phyloP scores from a whole-genome alignment of 2,888 invertebrate species.

The Cheilosia variabilis region DNA sequence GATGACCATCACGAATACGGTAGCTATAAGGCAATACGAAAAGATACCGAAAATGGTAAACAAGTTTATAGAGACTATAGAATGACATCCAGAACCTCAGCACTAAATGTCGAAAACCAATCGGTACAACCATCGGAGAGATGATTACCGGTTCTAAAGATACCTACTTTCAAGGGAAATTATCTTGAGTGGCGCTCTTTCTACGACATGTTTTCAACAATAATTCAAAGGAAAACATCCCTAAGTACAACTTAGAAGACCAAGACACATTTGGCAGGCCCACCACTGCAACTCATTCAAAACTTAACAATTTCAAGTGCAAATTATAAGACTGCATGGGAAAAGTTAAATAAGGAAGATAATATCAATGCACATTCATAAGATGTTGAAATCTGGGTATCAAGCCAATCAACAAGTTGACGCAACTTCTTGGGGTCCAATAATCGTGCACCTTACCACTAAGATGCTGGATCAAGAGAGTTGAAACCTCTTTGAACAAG shows the following conservation, averaged over 20 bases:
- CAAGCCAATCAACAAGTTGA: no score
- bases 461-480: no score
- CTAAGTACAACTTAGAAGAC: slow-evolving; percentile 26
- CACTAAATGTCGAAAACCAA: not conserved
- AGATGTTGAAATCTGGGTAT: no score
- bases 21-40: not conserved
- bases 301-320: slow-evolving; percentile 17
- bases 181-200: no score
- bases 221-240: slow-evolving; percentile 2
- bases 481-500: no score
- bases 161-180: slow-evolving; percentile 3
- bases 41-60: slow-evolving; percentile 1
- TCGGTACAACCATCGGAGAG: not conserved
- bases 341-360: slow-evolving; percentile 2
- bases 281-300: slow-evolving; percentile 30
- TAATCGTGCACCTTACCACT: no score
- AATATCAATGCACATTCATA: no score
- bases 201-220: slow-evolving; percentile 23
- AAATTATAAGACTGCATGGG: slow-evolving; percentile 26
- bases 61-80: slow-evolving; percentile 13
- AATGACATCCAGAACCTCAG: slow-evolving; percentile 5
- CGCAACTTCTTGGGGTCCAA: no score
- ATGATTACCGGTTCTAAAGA: not conserved
- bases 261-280: slow-evolving; percentile 27
- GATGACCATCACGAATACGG: not conserved